These are phyloP conservation scores for Eumeta japonica DNA, from an alignment of 1,140 invertebrate species.

Conservation along the genomic window DNA sequence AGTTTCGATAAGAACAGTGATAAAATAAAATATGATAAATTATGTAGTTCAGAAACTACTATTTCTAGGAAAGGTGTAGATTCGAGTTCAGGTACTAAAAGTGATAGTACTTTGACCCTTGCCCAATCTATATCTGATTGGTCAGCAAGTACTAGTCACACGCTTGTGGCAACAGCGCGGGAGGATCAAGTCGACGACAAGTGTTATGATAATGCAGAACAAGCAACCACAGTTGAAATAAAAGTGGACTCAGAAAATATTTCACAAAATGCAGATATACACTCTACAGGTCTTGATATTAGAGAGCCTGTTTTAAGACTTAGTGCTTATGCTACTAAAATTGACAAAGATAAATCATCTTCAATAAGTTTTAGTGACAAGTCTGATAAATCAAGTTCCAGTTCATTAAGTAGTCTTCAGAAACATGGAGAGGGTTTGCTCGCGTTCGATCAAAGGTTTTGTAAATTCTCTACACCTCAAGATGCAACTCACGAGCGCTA, in stretches of 20 bases:
- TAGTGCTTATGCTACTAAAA: constrained; percentile 30
- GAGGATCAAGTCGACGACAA: constrained; percentile 31
- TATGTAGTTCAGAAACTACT: constrained; percentile 61
- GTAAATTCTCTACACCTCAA: constrained; percentile 27
- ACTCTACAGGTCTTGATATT: constrained; percentile 17
- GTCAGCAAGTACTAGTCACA: constrained; percentile 63
- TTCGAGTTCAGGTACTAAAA: constrained; percentile 61
- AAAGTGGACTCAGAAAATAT: constrained; percentile 15
- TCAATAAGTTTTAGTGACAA: constrained; percentile 54
- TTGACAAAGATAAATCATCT: constrained; percentile 36
- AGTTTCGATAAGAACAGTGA: constrained; percentile 54
- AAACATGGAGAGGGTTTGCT: constrained; percentile 43
- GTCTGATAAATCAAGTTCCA: constrained; percentile 56
- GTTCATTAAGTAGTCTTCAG: constrained; percentile 51
- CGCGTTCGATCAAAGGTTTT: constrained; percentile 42
- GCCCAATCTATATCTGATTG: constrained; percentile 63
- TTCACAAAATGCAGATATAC: constrained; percentile 12
- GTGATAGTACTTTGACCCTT: constrained; percentile 61
- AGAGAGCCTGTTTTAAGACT: constrained; percentile 38
- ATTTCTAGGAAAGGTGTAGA: constrained; percentile 49
- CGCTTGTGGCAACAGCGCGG: constrained; percentile 55
- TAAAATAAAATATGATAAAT: constrained; percentile 59
- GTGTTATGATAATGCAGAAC: constrained; percentile 30
- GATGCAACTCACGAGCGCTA: constrained; percentile 42
- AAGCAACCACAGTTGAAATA: constrained; percentile 14